A percentile compares a stretch with the other conserved stretches of the same genome.
phyloP scores from a whole-genome alignment of 1,140 invertebrate genomes.

The Plodia interpunctella region DNA sequence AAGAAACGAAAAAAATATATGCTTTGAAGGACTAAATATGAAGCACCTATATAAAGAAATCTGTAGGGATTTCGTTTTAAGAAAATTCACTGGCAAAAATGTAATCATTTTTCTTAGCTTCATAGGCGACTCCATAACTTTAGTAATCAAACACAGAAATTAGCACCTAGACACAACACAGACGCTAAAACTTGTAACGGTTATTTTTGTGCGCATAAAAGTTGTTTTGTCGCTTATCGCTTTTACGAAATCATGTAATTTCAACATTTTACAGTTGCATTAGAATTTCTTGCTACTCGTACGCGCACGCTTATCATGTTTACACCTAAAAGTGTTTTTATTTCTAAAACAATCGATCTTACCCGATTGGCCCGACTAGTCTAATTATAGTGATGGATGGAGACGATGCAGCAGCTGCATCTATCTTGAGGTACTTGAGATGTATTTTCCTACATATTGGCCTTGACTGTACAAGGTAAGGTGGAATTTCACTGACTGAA shows the following conservation, averaged over 20 bases:
- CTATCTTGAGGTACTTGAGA: background rate
- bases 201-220: background rate
- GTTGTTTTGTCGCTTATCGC: constrained; percentile 2
- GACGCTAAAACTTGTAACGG: background rate
- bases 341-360: background rate
- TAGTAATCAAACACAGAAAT: background rate
- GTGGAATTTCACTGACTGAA: no score
- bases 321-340: no score
- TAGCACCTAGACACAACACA: background rate
- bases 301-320: no score
- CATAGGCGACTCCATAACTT: background rate
- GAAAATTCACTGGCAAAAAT: no score
- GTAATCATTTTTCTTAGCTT: background rate
- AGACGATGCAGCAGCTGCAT: background rate
- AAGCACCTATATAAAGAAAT: no score
- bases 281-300: no score
- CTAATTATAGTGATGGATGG: background rate
- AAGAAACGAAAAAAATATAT: no score
- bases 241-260: background rate
- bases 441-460: background rate
- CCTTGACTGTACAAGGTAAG: background rate
- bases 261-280: no score
- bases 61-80: no score
- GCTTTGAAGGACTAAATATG: no score
- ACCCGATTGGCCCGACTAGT: background rate